phyloP scores from a whole-genome alignment of 2,797 vertebrate species.

The Spinibarbus caldwelli region DNA sequence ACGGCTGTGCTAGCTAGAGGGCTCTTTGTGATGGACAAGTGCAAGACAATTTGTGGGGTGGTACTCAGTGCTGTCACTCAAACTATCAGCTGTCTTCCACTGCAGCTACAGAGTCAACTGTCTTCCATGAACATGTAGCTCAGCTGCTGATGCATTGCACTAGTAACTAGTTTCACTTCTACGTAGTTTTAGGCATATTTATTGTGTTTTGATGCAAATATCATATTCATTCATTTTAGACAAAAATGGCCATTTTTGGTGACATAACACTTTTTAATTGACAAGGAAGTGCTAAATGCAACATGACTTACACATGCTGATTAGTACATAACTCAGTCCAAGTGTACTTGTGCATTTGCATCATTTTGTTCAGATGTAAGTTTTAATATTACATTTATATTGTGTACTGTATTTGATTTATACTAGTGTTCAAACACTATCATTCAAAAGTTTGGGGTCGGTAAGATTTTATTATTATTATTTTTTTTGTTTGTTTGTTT shows the following conservation, averaged over 20 bases:
- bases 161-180: background rate
- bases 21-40: constrained; percentile 40
- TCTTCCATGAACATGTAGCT: background rate
- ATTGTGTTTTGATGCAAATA: background rate
- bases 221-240: background rate
- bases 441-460: background rate
- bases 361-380: background rate
- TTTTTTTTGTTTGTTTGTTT: too few relatives aligned
- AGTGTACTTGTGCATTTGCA: background rate
- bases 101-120: background rate
- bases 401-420: background rate
- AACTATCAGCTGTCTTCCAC: constrained; percentile 3
- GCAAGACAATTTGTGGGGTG: constrained; percentile 29
- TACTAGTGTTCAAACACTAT: background rate
- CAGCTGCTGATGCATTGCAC: background rate
- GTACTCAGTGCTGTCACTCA: constrained; percentile 33
- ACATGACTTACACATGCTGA: background rate
- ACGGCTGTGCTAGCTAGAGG: background rate
- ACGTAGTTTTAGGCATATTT: background rate
- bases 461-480: too few relatives aligned
- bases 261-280: background rate
- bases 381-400: background rate
- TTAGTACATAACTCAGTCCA: background rate
- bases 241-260: background rate
- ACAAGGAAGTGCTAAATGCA: background rate